Evolutionary conservation across 2,113 vertebrate genomes (phyloP).

Genomic region (Ia io): DNA sequence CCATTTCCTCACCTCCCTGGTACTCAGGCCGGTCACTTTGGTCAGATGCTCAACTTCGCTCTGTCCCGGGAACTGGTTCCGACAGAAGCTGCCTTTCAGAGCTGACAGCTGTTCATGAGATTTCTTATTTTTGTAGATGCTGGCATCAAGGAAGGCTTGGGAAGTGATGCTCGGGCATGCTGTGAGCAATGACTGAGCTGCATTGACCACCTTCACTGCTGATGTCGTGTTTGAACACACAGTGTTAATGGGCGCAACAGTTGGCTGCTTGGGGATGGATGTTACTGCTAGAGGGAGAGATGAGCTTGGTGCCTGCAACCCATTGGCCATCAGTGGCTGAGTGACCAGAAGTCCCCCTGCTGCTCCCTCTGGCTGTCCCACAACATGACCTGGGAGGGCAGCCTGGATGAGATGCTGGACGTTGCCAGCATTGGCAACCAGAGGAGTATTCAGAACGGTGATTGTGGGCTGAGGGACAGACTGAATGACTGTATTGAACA

Average conservation of each 20-base stretch:
- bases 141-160: conserved; percentile 88
- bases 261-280: conserved; percentile 86
- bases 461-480: conserved; percentile 90
- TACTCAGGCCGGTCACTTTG: conserved; percentile 90
- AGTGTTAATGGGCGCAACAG: conserved; percentile 85
- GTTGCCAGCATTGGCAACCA: conserved; percentile 87
- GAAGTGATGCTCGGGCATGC: conserved; percentile 83
- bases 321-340: conserved; percentile 93
- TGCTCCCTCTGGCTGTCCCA: conserved; percentile 87
- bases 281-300: conserved; percentile 91
- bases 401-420: conserved; percentile 93
- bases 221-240: conserved; percentile 79
- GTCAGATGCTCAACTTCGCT: conserved; percentile 94
- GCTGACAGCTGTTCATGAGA: conserved; percentile 94
- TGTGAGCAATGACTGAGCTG: conserved; percentile 81
- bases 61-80: conserved; percentile 93
- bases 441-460: conserved; percentile 91
- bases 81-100: conserved; percentile 94
- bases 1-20: conserved; percentile 97
- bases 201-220: conserved; percentile 82
- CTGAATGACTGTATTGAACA: conserved; percentile 99
- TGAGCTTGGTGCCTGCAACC: conserved; percentile 90
- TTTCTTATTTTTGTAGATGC: conserved; percentile 94
- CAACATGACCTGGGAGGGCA: conserved; percentile 84
- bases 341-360: conserved; percentile 92